Evolutionary conservation across 2,113 vertebrate species (phyloP).

Genomic region (Myotis yumanensis): DNA sequence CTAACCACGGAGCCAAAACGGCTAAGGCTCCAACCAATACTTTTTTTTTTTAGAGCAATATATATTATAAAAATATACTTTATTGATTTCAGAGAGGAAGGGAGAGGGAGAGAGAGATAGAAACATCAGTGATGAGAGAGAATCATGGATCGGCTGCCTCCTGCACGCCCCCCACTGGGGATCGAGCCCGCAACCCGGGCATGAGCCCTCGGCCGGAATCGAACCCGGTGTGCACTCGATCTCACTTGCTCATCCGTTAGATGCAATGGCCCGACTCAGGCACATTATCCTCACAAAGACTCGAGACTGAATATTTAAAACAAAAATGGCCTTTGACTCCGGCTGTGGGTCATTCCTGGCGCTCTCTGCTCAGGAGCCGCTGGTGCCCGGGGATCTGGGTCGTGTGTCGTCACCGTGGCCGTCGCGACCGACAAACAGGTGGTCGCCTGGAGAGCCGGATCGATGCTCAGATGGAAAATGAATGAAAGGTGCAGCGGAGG

Average conservation of each 20-base stretch:
- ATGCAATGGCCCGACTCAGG: fast-evolving
- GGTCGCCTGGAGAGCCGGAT: fast-evolving
- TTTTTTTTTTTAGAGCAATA: no score
- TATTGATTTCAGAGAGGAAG: no score
- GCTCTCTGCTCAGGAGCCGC: fast-evolving
- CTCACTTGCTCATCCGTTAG: fast-evolving
- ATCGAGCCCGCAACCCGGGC: no score
- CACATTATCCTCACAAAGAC: background rate
- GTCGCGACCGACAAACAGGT: fast-evolving
- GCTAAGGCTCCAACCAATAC: no score
- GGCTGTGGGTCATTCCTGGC: background rate
- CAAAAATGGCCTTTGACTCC: background rate
- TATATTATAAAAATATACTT: no score
- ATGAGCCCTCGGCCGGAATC: no score
- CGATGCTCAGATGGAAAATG: fast-evolving
- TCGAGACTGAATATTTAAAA: background rate
- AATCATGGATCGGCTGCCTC: background rate
- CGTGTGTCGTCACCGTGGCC: fast-evolving
- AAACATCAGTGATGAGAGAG: background rate
- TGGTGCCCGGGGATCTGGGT: background rate
- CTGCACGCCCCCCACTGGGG: background rate
- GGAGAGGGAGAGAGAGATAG: no score
- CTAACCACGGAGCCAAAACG: no score
- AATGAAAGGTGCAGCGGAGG: fast-evolving
- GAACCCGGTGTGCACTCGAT: background rate